Conservation (phyloP, 1,140 invertebrate genomes). For the Bombus vancouverensis region DNA sequence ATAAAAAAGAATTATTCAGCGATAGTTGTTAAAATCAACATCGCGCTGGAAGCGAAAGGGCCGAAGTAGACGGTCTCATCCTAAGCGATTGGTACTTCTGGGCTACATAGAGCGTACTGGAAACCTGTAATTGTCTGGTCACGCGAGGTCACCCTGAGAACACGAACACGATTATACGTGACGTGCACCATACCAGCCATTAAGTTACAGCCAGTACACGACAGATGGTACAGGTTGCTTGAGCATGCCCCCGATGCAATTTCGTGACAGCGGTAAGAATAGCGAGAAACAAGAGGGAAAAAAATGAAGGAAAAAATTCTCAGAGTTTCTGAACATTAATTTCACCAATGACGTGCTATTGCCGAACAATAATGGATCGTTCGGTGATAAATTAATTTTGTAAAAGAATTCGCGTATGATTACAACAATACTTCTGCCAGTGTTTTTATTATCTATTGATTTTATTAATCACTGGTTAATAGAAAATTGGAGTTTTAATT, state of each 20-base stretch:
- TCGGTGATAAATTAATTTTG: neutral
- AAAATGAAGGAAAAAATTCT: slow-evolving; percentile 12
- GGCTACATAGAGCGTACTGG: slow-evolving; percentile 52
- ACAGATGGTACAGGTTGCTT: slow-evolving; percentile 64
- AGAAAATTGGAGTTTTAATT: neutral
- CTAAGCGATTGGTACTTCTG: slow-evolving; percentile 63
- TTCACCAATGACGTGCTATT: neutral
- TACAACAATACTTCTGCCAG: neutral
- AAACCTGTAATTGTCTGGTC: slow-evolving; percentile 68
- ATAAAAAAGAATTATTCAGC: neutral
- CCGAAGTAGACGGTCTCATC: slow-evolving; percentile 39
- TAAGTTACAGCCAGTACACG: slow-evolving; percentile 58
- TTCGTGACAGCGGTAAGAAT: slow-evolving; percentile 55
- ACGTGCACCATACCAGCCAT: slow-evolving; percentile 62
- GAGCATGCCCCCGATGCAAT: slow-evolving; percentile 48
- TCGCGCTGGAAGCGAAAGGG: neutral
- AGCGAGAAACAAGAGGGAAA: neutral
- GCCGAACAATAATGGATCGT: neutral
- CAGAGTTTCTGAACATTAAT: slow-evolving; percentile 19
- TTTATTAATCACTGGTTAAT: neutral
- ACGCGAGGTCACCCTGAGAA: slow-evolving; percentile 67
- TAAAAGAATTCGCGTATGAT: too few species aligned
- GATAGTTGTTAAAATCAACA: slow-evolving; percentile 37
- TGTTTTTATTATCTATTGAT: neutral
- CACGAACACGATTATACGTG: slow-evolving; percentile 69